Conservation (phyloP, 2,797 vertebrate species). For the Molossus molossus region DNA sequence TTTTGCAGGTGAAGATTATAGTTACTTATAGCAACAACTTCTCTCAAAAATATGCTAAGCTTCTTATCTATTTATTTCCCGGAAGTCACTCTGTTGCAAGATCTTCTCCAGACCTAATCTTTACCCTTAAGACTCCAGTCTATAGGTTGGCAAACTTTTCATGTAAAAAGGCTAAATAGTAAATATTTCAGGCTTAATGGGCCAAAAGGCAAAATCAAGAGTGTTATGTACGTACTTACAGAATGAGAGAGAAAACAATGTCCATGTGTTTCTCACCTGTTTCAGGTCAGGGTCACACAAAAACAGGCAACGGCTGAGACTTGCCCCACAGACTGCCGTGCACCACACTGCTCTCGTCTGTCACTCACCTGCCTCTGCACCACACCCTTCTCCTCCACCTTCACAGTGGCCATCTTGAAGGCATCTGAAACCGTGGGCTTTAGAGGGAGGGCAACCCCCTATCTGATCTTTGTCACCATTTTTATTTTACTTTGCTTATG, state of each 20-base stretch:
- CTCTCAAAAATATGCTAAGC: not conserved
- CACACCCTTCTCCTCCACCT: not conserved
- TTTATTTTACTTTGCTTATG: not conserved
- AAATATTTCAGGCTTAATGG: not conserved
- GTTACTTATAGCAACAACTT: not conserved
- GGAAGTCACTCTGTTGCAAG: not conserved
- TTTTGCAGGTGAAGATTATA: not conserved
- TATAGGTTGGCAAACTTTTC: not conserved
- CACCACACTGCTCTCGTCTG: not conserved
- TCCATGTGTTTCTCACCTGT: not conserved
- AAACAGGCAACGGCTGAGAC: not conserved
- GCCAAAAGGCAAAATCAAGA: conserved; percentile 42
- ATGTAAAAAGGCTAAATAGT: not conserved
- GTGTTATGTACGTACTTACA: not conserved
- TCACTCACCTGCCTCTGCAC: not conserved
- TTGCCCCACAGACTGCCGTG: rapidly evolving
- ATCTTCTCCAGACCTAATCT: not conserved
- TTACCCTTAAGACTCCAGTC: not conserved
- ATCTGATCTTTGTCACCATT: not conserved
- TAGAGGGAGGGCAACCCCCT: not conserved
- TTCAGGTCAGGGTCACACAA: not conserved
- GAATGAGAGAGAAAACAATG: not conserved
- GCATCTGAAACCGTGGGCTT: not conserved
- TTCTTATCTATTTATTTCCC: not conserved
- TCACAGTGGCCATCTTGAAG: not conserved